Evolutionary conservation across 2,113 vertebrate genomes (phyloP).

Genomic region (Eidolon helvum): DNA sequence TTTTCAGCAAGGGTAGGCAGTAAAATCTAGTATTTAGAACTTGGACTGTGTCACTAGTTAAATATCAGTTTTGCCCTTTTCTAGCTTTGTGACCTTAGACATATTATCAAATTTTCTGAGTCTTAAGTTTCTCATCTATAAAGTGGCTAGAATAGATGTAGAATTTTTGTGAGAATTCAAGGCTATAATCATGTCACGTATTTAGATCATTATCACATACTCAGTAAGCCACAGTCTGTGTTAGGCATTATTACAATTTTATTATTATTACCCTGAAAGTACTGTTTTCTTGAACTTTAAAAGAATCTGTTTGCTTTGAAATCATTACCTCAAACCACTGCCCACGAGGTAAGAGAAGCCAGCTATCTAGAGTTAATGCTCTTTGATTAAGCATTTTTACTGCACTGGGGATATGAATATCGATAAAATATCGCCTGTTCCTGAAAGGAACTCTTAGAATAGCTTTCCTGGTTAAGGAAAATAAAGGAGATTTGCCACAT

Average conservation of each 20-base stretch:
- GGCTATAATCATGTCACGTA: background rate
- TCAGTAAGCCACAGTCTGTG: background rate
- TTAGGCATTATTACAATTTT: background rate
- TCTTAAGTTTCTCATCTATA: background rate
- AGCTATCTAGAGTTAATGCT: background rate
- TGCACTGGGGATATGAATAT: background rate
- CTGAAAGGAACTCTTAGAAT: background rate
- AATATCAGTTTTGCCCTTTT: background rate
- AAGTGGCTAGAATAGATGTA: background rate
- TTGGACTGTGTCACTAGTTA: background rate
- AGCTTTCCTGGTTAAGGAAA: background rate
- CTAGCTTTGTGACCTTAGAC: background rate
- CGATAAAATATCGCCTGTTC: background rate
- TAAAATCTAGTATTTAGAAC: background rate
- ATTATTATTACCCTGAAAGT: background rate
- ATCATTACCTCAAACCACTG: background rate
- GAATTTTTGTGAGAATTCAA: background rate
- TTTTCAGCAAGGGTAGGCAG: background rate
- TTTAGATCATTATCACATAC: background rate
- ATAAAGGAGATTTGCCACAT: background rate
- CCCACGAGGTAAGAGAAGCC: background rate
- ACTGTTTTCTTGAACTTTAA: constrained; percentile 9
- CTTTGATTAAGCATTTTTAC: background rate
- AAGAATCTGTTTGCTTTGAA: constrained; percentile 38
- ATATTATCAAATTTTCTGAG: background rate